Evolutionary conservation across 2,113 vertebrate genomes (phyloP).

Genomic region (Gorsachius goisagi): DNA sequence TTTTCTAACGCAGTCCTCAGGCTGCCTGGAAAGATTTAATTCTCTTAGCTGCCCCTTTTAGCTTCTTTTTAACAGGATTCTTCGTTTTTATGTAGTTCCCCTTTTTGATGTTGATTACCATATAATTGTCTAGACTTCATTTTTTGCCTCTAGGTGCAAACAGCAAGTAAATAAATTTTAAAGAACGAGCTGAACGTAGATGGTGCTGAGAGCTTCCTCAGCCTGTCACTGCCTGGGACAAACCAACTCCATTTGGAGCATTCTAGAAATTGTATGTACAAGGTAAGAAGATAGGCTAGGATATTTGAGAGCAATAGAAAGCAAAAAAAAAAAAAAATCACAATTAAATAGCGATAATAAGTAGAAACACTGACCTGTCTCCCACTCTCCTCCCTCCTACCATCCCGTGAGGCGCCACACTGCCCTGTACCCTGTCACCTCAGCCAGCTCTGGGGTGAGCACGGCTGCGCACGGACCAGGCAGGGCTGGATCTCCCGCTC

Average conservation of each 20-base stretch:
- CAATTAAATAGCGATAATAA: neutral
- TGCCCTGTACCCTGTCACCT: too few relatives aligned
- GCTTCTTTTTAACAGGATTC: neutral
- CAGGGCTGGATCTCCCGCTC: neutral
- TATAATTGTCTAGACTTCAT: neutral
- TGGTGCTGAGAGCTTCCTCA: neutral
- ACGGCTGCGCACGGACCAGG: neutral
- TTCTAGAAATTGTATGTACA: neutral
- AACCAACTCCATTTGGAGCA: neutral
- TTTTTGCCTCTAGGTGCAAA: neutral
- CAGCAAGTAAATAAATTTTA: neutral
- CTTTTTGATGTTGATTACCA: slow-evolving; percentile 42
- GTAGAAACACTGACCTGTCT: neutral
- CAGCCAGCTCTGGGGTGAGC: neutral
- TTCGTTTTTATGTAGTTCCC: neutral
- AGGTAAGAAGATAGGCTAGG: neutral
- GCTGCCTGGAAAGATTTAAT: slow-evolving; percentile 3
- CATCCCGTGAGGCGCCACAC: fast-evolving
- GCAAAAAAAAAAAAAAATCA: neutral
- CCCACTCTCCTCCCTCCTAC: neutral
- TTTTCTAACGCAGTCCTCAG: neutral
- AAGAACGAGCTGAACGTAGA: neutral
- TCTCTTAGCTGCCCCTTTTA: neutral
- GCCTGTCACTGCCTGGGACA: neutral
- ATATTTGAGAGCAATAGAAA: neutral